Percentiles rank a stretch among this genome's conserved stretches.
Evolutionary conservation across 2,113 vertebrate species (phyloP).

Genomic region (Hypocryptadius cinnamomeus): DNA sequence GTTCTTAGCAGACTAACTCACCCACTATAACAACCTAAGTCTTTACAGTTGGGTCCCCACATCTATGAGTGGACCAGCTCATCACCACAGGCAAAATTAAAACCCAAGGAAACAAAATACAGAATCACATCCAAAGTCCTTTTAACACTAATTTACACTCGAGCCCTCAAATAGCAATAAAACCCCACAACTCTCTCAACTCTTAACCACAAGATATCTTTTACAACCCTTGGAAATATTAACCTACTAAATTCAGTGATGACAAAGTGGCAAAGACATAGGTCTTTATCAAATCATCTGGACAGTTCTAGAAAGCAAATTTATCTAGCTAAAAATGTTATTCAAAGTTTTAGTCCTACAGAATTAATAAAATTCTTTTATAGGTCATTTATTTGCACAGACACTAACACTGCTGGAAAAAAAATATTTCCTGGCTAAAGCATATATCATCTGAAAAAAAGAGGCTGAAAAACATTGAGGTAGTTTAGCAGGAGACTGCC

Average conservation of each 20-base stretch:
- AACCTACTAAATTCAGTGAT: neutral
- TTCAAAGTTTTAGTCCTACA: neutral
- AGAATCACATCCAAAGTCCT: neutral
- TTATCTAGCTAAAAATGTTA: neutral
- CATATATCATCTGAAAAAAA: neutral
- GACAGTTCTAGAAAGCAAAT: neutral
- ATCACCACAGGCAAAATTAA: neutral
- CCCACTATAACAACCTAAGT: neutral
- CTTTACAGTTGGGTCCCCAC: neutral
- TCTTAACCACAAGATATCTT: neutral
- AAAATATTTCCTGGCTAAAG: neutral
- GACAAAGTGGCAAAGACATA: neutral
- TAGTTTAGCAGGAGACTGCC: neutral
- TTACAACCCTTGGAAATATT: neutral
- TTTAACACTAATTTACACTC: neutral
- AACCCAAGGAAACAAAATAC: neutral
- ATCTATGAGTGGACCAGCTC: neutral
- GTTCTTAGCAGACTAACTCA: neutral
- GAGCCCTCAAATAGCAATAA: neutral
- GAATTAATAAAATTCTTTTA: conserved; percentile 33
- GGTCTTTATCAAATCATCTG: neutral
- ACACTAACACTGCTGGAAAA: neutral
- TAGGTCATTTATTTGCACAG: conserved; percentile 30
- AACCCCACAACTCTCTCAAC: neutral
- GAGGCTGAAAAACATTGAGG: neutral